Percentiles rank a stretch among this genome's conserved stretches.
Evolutionary conservation across 1,140 invertebrate genomes (phyloP).

Genomic region (Bradynema listronoti): DNA sequence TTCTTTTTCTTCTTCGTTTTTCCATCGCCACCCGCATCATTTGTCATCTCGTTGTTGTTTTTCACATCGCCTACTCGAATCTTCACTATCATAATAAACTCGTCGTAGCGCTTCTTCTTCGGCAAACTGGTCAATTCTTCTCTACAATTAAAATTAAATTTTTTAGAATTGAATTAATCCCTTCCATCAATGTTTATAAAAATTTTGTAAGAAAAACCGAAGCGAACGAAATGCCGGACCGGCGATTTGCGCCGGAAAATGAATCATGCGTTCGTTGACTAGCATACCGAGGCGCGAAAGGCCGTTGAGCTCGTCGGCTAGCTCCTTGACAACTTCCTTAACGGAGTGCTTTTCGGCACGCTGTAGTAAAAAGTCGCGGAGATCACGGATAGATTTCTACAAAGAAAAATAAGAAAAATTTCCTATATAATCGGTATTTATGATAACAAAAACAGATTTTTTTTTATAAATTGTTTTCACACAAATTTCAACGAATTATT

Average conservation of each 20-base stretch:
- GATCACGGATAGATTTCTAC: slow-evolving; percentile 27
- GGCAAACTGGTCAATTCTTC: slow-evolving; percentile 30
- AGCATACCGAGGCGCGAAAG: slow-evolving; percentile 19
- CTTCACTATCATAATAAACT: slow-evolving; percentile 34
- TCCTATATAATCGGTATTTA: too few relatives aligned
- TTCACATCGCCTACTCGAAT: slow-evolving; percentile 26
- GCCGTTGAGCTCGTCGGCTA: slow-evolving; percentile 13
- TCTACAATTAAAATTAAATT: slow-evolving; percentile 11
- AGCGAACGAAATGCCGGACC: slow-evolving; percentile 36
- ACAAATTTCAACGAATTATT: too few relatives aligned
- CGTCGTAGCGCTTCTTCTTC: slow-evolving; percentile 17
- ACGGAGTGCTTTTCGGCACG: slow-evolving; percentile 28
- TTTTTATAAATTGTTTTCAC: too few relatives aligned
- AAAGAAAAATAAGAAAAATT: too few relatives aligned
- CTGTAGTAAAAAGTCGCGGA: slow-evolving; percentile 29
- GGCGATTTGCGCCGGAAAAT: slow-evolving; percentile 43
- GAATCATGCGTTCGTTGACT: slow-evolving; percentile 41
- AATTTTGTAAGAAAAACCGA: slow-evolving; percentile 11
- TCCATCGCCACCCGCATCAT: not conserved
- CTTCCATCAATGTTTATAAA: not conserved
- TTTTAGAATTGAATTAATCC: not conserved
- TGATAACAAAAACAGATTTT: too few relatives aligned
- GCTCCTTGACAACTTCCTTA: slow-evolving; percentile 15
- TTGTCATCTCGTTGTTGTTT: not conserved
- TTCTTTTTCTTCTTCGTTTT: slow-evolving; percentile 24